Evolutionary conservation across 2,797 vertebrate species (phyloP).

Genomic region (Alauda arvensis): DNA sequence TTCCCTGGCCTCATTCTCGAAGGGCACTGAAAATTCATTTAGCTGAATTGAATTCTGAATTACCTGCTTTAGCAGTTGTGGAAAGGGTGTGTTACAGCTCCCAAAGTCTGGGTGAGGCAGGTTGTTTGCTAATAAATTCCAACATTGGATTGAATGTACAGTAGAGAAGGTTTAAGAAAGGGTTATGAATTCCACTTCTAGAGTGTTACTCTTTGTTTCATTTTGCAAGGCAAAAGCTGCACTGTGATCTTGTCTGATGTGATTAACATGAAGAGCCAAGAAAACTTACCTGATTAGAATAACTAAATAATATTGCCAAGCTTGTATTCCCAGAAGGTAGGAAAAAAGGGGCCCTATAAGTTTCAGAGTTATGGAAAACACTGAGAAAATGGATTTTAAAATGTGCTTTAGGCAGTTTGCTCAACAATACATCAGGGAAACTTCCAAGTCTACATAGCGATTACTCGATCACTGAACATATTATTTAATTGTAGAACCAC

Average conservation of each 20-base stretch:
- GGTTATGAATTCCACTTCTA: slow-evolving; percentile 47
- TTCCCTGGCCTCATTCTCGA: background rate
- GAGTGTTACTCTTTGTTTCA: slow-evolving; percentile 49
- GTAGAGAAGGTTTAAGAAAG: slow-evolving; percentile 27
- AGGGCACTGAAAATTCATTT: slow-evolving; percentile 30
- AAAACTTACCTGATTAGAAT: slow-evolving; percentile 72
- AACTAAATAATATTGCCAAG: slow-evolving; percentile 61
- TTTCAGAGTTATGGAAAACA: slow-evolving; percentile 68
- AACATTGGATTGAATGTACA: background rate
- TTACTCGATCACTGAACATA: slow-evolving; percentile 61
- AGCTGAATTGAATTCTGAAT: slow-evolving; percentile 28
- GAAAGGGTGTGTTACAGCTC: slow-evolving; percentile 18
- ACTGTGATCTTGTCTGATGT: slow-evolving; percentile 58
- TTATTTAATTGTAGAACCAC: slow-evolving; percentile 68
- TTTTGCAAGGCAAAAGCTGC: slow-evolving; percentile 50
- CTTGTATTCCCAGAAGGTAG: slow-evolving; percentile 63
- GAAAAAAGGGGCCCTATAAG: slow-evolving; percentile 54
- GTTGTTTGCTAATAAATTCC: slow-evolving; percentile 50
- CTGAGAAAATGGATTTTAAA: slow-evolving; percentile 69
- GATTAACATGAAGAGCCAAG: slow-evolving; percentile 64
- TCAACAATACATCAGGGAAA: slow-evolving; percentile 68
- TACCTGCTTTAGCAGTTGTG: slow-evolving; percentile 22
- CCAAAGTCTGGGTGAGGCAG: slow-evolving; percentile 2
- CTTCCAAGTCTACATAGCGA: slow-evolving; percentile 65
- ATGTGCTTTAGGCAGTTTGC: slow-evolving; percentile 68